Evolutionary conservation across 1,140 invertebrate genomes (phyloP), one percentile per base, ranked within the genome.

Genomic region (Pentalonia nigronervosa): DNA sequence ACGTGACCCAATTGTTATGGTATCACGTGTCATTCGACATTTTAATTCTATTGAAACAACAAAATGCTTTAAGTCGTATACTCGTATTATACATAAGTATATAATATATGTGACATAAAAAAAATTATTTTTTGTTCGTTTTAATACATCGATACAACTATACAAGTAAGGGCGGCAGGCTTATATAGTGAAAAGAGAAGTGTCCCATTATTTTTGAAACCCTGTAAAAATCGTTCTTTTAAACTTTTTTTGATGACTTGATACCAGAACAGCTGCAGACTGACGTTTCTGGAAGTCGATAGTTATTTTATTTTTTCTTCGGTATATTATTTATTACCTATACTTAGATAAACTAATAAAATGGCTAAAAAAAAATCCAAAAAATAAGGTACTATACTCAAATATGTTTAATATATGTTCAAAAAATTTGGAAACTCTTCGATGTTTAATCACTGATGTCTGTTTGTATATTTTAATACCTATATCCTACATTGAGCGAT

Each of bases 1-100:
- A 76, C 30, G 60, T 76, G 60, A 76, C 60, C 60, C 60, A 76
- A 76, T 76, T 76, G 60, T 76, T 76, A 76, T 76, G n/a, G 30
- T 76, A 76, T n/a, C n/a, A 76, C 60, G 60, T 76, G 60, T n/a
- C 60, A 76, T 20, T n/a, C 60, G n/a, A 76, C 30, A 76, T 17
- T 76, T 76, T n/a, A 76, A 53, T n/a, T n/a, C n/a, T 76, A n/a
- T 20, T n/a, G n/a, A 76, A n/a, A 76, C 30, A 76, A n/a, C 60
- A 30, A 76, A 76, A 76, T n/a, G 14, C 0, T 76, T 76, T 67
- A 67, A n/a, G n/a, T 76, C n/a, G 7, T 76, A 4, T 76, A 76
- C 4, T 67, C 41, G n/a, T 60, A 60, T 53, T 53, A 23, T 53
- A 53, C 6, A 17, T 21, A 53, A 53, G 30, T n/a, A 17, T 67